These are phyloP conservation scores for Capitella teleta DNA, from an alignment of 1,140 invertebrate species.

Conservation along the genomic window DNA sequence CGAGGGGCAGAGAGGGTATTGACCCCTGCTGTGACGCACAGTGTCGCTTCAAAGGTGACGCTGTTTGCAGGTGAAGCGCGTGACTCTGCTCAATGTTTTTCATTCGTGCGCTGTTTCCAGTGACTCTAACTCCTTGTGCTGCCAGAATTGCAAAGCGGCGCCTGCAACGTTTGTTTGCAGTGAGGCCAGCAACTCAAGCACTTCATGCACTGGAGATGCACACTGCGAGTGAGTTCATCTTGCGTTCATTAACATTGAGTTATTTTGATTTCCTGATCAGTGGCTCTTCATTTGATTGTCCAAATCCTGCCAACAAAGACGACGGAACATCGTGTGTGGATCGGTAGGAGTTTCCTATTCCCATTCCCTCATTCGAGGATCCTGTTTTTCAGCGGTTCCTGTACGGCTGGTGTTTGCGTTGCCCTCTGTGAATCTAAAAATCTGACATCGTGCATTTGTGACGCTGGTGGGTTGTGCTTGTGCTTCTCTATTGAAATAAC, in stretches of 20 bases:
- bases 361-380: no score
- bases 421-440: neutral
- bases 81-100: neutral
- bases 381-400: slow-evolving; percentile 2
- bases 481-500: no score
- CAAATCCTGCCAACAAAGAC: no score
- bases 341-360: no score
- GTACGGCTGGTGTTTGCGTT: slow-evolving; percentile 1
- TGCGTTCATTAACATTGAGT: no score
- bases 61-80: slow-evolving; percentile 52
- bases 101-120: slow-evolving; percentile 1
- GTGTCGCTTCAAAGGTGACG: slow-evolving; percentile 73
- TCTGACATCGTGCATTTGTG: neutral
- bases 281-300: no score
- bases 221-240: no score
- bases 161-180: neutral
- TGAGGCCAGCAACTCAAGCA: neutral
- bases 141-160: neutral
- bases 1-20: slow-evolving; percentile 47
- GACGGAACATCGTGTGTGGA: no score
- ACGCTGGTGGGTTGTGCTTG: neutral
- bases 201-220: neutral
- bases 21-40: slow-evolving; percentile 81
- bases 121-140: slow-evolving; percentile 6
- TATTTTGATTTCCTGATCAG: no score